Base-by-base conservation (phyloP, 2,888 invertebrate genomes). In the Cryptus viduatorius region DNA sequence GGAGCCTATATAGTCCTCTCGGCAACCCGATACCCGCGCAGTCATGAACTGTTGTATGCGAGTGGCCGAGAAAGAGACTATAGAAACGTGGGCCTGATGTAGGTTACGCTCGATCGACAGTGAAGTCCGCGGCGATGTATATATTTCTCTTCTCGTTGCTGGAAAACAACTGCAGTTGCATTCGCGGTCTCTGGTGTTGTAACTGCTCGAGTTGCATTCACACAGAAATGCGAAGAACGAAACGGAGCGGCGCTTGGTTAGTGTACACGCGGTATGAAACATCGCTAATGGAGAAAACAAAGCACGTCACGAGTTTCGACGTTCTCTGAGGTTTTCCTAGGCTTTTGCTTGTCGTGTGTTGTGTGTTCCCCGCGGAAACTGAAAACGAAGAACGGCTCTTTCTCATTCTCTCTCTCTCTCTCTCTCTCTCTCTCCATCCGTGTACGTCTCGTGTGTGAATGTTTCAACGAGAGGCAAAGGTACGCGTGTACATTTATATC, bases 301-400 rank as follows among this genome's bases (percentile, higher is more conserved):
- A 61, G 61, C 29, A 1, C 61, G 29, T 61, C 61, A 61, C 61
- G 31, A 61, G 61, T 29, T 61, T 61, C 61, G 56, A 59, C 24
- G 19, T 24, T 29, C 56, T 24, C 61, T 14, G 61, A 61, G 61
- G 61, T 29, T 61, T 24, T 61, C 61, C 31, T 29, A 14, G 29
- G 61, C 61, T 61, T 61, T 31, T 31, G 61, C 61, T 61, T 8
- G 61, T 65, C 44, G 56, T 19, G 8, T 16, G 64, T 53, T 53
- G 56, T 56, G 48, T 31, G 48, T 29, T 67, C 31, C 67, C 53
- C 77, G 50, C 53, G 69, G 78, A 78, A 84, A 82, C 81, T 82
- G 75, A 82, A 75, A 84, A 75, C 84, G 59, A 81, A 81, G 78
- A 84, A 84, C 75, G 42, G 68, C 56, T 71, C 77, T 75, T 61